Conservation (phyloP, 2,113 vertebrate genomes). For the Lophochroa leadbeateri region DNA sequence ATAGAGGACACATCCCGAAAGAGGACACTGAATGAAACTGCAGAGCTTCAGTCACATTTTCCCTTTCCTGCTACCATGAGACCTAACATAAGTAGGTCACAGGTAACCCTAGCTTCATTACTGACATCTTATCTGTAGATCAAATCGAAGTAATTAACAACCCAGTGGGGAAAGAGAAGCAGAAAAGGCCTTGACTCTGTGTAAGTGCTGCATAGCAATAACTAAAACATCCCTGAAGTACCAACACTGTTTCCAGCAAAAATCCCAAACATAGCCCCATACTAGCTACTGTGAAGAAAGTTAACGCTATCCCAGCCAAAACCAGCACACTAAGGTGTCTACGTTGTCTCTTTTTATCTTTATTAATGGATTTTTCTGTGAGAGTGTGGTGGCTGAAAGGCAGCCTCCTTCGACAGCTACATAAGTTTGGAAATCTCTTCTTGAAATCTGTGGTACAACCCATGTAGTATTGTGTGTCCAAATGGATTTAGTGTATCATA, state of each 20-base stretch:
- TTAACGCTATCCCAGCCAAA: neutral
- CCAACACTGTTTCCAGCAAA: neutral
- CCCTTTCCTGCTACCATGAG: neutral
- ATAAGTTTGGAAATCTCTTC: neutral
- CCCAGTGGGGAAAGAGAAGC: neutral
- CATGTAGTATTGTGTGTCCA: neutral
- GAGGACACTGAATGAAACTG: neutral
- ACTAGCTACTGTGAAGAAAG: neutral
- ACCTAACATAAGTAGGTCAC: neutral
- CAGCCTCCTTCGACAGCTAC: neutral
- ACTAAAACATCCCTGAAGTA: neutral
- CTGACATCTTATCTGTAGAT: neutral
- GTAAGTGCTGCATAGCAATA: neutral
- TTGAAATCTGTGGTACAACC: neutral
- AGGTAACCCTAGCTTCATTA: neutral
- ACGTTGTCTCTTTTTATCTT: neutral
- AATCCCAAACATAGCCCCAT: neutral
- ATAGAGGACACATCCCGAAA: accelerated
- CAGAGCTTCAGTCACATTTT: neutral
- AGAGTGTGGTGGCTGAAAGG: neutral
- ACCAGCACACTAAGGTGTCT: neutral
- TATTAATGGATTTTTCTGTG: neutral
- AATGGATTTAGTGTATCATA: conserved; percentile 52
- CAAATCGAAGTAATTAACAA: neutral
- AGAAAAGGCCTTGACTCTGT: neutral